Conservation (phyloP, 2,888 invertebrate species). For the Nephrotoma appendiculata region DNA sequence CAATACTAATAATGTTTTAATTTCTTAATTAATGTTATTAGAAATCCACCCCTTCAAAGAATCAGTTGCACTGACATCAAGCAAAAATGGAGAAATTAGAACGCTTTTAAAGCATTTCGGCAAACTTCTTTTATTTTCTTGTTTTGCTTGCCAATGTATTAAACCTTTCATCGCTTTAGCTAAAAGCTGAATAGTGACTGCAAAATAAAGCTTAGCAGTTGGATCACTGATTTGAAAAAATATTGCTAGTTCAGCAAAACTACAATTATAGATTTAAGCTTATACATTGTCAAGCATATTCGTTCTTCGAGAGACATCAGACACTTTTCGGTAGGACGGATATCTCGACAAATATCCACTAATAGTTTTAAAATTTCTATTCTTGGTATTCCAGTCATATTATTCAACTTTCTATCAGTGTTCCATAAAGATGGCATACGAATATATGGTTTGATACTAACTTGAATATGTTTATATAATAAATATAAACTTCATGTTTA, state of each 20-base stretch:
- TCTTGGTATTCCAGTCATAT: not conserved
- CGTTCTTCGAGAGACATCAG: not conserved
- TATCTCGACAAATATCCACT: not conserved
- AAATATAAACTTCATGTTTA: no score
- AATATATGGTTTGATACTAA: no score
- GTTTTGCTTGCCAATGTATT: not conserved
- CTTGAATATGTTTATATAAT: no score
- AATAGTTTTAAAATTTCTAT: not conserved
- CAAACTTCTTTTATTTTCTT: not conserved
- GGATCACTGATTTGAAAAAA: not conserved
- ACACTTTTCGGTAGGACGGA: not conserved
- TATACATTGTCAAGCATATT: not conserved
- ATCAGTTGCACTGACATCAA: not conserved
- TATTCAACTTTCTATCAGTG: not conserved
- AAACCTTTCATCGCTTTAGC: not conserved
- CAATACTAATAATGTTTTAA: no score
- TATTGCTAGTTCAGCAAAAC: no score
- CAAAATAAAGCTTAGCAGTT: not conserved
- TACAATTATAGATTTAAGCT: not conserved
- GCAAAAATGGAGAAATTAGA: not conserved
- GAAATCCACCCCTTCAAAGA: not conserved
- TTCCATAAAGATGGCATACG: no score
- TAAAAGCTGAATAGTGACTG: not conserved
- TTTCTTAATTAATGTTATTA: not conserved
- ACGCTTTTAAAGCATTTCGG: not conserved